These are phyloP conservation scores for Spinibarbus caldwelli DNA, from an alignment of 2,797 vertebrate species.

Conservation along the genomic window DNA sequence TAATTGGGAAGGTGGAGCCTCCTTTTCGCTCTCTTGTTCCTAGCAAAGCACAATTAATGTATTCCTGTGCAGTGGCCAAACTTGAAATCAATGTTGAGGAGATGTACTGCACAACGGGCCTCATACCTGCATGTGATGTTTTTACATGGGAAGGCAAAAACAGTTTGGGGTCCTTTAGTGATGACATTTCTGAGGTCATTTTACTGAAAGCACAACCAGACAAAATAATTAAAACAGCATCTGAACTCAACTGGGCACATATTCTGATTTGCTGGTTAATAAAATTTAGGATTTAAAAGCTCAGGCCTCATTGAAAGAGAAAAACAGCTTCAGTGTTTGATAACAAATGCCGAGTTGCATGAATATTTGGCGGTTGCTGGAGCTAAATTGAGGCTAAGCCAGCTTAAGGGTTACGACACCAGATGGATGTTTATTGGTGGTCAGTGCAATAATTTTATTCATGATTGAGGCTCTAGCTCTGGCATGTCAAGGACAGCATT, in stretches of 20 bases:
- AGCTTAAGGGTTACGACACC: constrained; percentile 65
- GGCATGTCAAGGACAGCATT: constrained; percentile 40
- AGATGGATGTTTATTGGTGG: constrained; percentile 50
- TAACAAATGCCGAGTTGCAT: constrained; percentile 32
- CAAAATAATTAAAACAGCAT: background rate
- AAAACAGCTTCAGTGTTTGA: constrained; percentile 10
- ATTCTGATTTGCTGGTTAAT: constrained; percentile 16
- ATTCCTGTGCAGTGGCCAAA: constrained; percentile 26
- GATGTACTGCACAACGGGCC: constrained; percentile 64
- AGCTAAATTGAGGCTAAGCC: constrained; percentile 62
- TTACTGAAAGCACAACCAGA: background rate
- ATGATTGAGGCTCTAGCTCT: constrained; percentile 6
- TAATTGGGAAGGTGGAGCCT: constrained; percentile 59
- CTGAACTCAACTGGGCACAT: background rate
- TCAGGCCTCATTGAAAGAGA: background rate
- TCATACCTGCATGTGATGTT: constrained; percentile 64
- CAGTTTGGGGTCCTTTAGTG: constrained; percentile 29
- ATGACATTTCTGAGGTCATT: constrained; percentile 52
- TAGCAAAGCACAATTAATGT: constrained; percentile 18
- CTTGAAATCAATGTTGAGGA: constrained; percentile 15
- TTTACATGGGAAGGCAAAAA: constrained; percentile 64
- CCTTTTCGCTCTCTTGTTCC: constrained; percentile 11
- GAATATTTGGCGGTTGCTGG: constrained; percentile 39
- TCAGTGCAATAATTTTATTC: constrained; percentile 37
- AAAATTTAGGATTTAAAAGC: background rate